Base-by-base conservation (phyloP, 1,140 invertebrate species). In the Drosophila arawakana region DNA sequence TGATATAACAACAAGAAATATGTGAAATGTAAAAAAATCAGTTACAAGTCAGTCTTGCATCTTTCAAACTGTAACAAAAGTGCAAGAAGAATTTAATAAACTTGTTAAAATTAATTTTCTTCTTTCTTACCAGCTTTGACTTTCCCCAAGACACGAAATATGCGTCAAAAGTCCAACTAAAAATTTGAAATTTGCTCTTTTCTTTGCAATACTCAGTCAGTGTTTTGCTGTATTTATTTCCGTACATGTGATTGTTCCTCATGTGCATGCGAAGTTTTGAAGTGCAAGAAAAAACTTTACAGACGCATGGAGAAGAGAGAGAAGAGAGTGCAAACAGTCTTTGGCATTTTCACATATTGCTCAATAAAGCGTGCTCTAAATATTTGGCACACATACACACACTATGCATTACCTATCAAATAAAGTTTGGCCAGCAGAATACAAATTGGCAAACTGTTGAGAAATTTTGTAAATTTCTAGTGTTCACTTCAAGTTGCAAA, bases 321-420 rank as follows among this genome's bases (percentile, higher is more conserved):
- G 25, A 25, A 9, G 7, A 18, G 52, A 47, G 58, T 58, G 67
- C 58, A 62, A 30, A 61, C 49, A 69, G 50, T 62, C 46, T 58
- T 49, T 74, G 44, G 44, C 74, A 69, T 68, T 59, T 69, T 75
- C 76, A 25, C 82, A 72, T 77, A 86, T 88, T 88, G 82, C 76
- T 79, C 80, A 83, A 86, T 88, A 86, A 86, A 86, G 83, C 81
- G 66, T 70, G 76, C 83, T 73, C 65, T 68, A 81, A 78, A 88
- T 88, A 85, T 85, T 82, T 73, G 58, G 71, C 60, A 79, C 34
- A 35, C 83, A 82, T 1, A 25, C 25, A 30, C 25, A 85, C 60
- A 82, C 61, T 73, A 66, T 69, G 70, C 79, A 78, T 81, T 86
- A 85, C 81, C 81, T 86, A 73, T 76, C 75, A 73, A 47, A 67